These are phyloP conservation scores for Hemicordylus capensis DNA, from an alignment of 2,113 vertebrate species.

Conservation along the genomic window DNA sequence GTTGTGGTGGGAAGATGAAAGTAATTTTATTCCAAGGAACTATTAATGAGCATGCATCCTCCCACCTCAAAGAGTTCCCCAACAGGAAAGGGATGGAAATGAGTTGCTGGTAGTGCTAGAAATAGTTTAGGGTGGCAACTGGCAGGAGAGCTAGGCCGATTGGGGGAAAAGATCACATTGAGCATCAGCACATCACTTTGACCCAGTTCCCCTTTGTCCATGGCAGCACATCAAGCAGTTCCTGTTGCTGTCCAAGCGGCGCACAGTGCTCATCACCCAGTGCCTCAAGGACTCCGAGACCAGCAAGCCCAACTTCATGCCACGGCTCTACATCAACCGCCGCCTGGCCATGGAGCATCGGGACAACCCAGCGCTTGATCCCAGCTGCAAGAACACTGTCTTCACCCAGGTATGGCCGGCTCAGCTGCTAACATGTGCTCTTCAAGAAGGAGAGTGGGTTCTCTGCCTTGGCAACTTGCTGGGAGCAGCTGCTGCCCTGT, in stretches of 20 bases:
- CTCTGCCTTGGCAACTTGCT: neutral
- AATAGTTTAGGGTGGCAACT: neutral
- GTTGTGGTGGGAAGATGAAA: neutral
- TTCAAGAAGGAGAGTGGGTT: neutral
- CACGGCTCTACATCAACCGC: slow-evolving; percentile 97
- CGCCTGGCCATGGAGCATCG: slow-evolving; percentile 97
- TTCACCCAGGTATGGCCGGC: slow-evolving; percentile 87
- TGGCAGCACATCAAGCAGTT: slow-evolving; percentile 94
- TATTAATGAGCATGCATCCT: neutral
- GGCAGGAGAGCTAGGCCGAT: neutral
- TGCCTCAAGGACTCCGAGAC: slow-evolving; percentile 97
- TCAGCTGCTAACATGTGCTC: neutral
- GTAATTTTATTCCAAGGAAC: neutral
- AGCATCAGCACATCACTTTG: neutral
- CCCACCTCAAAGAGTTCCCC: neutral
- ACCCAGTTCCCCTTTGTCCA: neutral
- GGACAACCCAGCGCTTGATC: slow-evolving; percentile 90
- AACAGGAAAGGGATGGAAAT: neutral
- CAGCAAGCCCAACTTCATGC: slow-evolving; percentile 96
- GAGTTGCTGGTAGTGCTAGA: neutral
- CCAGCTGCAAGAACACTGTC: slow-evolving; percentile 90
- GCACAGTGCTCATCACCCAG: slow-evolving; percentile 91
- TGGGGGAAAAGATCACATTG: neutral
- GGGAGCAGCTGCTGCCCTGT: neutral
- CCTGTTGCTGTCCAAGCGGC: slow-evolving; percentile 91